Conservation (phyloP, 2,888 invertebrate species). For the Tenodera sinensis region DNA sequence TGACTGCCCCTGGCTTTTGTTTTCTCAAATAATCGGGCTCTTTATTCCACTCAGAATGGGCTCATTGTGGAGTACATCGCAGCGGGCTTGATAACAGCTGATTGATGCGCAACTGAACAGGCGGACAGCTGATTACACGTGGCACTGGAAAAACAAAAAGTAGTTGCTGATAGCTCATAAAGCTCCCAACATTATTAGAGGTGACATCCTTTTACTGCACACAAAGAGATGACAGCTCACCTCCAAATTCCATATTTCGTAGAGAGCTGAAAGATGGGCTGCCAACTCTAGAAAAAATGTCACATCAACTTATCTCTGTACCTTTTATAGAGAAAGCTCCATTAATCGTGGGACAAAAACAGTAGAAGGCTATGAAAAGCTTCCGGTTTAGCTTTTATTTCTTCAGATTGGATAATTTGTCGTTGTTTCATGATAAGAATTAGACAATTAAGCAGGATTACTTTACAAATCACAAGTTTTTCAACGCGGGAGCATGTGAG, state of each 20-base stretch:
- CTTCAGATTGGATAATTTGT: too few species aligned
- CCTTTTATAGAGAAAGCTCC: too few species aligned
- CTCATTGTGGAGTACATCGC: neutral
- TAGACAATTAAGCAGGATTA: too few species aligned
- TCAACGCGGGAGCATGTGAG: too few species aligned
- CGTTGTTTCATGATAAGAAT: too few species aligned
- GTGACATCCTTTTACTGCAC: neutral
- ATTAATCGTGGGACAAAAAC: too few species aligned
- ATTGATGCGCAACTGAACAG: neutral
- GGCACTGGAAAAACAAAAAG: neutral
- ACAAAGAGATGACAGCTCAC: neutral
- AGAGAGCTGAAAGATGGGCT: neutral
- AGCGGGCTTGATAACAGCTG: constrained; percentile 6
- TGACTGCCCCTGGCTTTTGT: neutral
- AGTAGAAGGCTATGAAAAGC: too few species aligned
- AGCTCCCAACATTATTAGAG: neutral
- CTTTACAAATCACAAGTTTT: too few species aligned
- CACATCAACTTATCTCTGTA: too few species aligned
- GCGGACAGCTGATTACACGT: neutral
- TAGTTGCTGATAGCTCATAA: neutral
- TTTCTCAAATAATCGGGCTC: neutral
- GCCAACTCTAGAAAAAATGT: too few species aligned
- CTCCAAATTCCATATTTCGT: neutral
- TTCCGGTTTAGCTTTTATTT: too few species aligned
- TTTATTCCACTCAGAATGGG: neutral